phyloP scores from a whole-genome alignment of 30 jellyfish, hydroid and myxozoan species.

The Rhopilema esculentum region DNA sequence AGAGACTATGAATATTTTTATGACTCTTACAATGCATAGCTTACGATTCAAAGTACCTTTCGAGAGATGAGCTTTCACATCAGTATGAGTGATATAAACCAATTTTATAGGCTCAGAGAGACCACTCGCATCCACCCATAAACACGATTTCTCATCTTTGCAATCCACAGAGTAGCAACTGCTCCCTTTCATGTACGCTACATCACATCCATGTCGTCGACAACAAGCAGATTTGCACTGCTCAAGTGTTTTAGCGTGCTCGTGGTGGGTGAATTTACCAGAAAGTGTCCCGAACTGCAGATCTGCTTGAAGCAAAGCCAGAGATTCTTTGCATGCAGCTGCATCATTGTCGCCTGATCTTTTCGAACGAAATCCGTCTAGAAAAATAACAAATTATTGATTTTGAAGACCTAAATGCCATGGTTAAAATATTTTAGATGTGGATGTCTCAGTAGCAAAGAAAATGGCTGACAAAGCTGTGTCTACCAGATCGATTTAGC shows the following conservation, averaged over 20 bases:
- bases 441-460: too few species aligned
- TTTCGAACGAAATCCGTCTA: conserved; percentile 38
- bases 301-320: conserved; percentile 57
- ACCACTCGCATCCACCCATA: conserved; percentile 64
- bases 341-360: conserved; percentile 44
- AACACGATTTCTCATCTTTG: conserved; percentile 71
- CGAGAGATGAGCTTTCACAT: background rate
- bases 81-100: conserved; percentile 24
- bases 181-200: conserved; percentile 69
- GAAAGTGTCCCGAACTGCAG: conserved; percentile 64
- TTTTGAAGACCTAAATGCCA: too few species aligned
- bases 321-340: conserved; percentile 54
- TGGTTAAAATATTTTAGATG: too few species aligned
- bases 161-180: conserved; percentile 80
- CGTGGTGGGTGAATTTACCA: conserved; percentile 58
- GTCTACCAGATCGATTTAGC: too few species aligned
- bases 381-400: background rate
- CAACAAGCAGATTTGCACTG: conserved; percentile 80
- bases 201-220: conserved; percentile 64
- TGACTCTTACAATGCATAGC: too few species aligned
- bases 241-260: conserved; percentile 64
- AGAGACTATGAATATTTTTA: too few species aligned
- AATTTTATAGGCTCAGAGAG: conserved; percentile 8
- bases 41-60: conserved; percentile 54
- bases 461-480: too few species aligned